phyloP scores from a whole-genome alignment of 2,888 invertebrate genomes.

The Agrotis clavis region DNA sequence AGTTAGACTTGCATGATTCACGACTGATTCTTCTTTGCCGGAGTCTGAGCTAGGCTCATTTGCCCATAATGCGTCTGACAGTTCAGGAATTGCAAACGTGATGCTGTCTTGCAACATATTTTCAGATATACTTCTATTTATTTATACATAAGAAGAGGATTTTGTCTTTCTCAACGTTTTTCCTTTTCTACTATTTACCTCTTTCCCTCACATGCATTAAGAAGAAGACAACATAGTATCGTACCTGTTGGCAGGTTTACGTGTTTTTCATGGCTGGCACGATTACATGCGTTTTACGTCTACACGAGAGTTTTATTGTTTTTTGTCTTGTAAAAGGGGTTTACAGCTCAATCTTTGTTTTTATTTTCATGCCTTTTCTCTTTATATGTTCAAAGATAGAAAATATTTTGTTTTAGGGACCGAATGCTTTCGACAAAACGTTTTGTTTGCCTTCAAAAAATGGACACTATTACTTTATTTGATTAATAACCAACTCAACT shows the following conservation, averaged over 20 bases:
- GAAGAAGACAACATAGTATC: constrained; percentile 22
- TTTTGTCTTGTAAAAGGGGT: constrained; percentile 59
- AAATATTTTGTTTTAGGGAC: background rate
- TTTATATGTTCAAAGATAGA: constrained; percentile 22
- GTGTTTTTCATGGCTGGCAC: constrained; percentile 50
- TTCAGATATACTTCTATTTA: constrained; percentile 17
- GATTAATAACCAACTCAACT: too few relatives aligned
- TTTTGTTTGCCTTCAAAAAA: constrained; percentile 16
- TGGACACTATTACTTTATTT: background rate
- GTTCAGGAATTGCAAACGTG: background rate
- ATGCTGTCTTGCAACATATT: constrained; percentile 10
- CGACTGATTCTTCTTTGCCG: background rate
- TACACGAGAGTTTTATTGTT: constrained; percentile 56
- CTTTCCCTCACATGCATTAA: constrained; percentile 25
- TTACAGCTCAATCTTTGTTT: constrained; percentile 59
- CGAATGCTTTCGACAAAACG: background rate
- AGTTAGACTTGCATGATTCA: background rate
- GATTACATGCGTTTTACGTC: constrained; percentile 59
- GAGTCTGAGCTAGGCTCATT: background rate
- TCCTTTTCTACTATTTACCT: constrained; percentile 15
- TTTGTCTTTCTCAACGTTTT: constrained; percentile 32
- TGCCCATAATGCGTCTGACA: background rate
- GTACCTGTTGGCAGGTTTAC: constrained; percentile 57
- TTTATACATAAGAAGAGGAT: constrained; percentile 19
- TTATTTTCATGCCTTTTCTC: constrained; percentile 33